These are phyloP conservation scores for Henricia sp. DNA, from an alignment of 53 echinoderm and acorn worm genomes.

Conservation along the genomic window DNA sequence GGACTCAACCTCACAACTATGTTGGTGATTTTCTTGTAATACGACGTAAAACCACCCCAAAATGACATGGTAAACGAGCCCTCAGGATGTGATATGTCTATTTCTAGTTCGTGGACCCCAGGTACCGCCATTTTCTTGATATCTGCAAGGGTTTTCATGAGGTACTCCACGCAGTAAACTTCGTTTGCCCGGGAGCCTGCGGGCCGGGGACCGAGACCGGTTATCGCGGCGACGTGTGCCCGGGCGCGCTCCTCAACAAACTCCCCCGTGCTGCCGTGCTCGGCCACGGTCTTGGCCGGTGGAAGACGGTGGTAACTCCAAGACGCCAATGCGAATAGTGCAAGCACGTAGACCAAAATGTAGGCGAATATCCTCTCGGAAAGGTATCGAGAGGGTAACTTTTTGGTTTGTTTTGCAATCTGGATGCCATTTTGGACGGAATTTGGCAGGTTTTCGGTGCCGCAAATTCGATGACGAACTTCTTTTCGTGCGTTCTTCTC, in stretches of 20 bases:
- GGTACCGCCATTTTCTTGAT: conserved; percentile 44
- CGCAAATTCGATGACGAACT: conserved; percentile 31
- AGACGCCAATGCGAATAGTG: conserved; percentile 4
- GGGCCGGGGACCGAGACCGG: conserved; percentile 64
- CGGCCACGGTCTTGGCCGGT: conserved; percentile 46
- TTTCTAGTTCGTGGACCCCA: conserved; percentile 51
- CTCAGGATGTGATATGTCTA: conserved; percentile 61
- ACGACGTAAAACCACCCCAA: conserved; percentile 58
- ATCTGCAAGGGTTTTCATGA: conserved; percentile 37
- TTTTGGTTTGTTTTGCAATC: conserved; percentile 14
- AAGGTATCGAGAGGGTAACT: conserved; percentile 35
- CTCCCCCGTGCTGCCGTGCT: conserved; percentile 31
- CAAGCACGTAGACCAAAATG: conserved; percentile 31
- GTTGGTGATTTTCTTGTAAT: conserved; percentile 68
- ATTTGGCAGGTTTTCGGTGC: conserved; percentile 35
- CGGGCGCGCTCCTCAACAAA: conserved; percentile 67
- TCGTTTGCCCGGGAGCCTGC: conserved; percentile 65
- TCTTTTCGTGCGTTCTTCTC: conserved; percentile 12
- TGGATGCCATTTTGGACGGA: conserved; percentile 14
- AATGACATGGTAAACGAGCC: conserved; percentile 58
- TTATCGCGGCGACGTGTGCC: conserved; percentile 47
- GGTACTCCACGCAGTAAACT: conserved; percentile 30
- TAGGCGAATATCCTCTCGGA: conserved; percentile 37
- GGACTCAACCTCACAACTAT: conserved; percentile 55
- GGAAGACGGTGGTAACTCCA: conserved; percentile 63